phyloP scores from a whole-genome alignment of 1,140 invertebrate species.

The Hydropsyche tenuis region DNA sequence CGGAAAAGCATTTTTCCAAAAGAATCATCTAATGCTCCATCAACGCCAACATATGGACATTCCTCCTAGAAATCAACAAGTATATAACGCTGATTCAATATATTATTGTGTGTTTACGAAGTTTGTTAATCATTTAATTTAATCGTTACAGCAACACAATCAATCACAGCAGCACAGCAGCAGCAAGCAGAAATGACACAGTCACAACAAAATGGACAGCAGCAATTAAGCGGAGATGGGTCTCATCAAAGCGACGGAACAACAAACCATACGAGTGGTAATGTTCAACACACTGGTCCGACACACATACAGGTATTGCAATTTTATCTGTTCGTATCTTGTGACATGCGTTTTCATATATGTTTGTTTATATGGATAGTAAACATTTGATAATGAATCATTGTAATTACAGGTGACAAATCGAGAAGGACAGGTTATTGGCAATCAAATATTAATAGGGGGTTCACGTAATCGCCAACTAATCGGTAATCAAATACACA shows the following conservation, averaged over 20 bases:
- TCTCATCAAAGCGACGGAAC: constrained; percentile 45
- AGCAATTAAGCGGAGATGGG: constrained; percentile 53
- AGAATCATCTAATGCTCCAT: constrained; percentile 81
- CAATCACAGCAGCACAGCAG: constrained; percentile 58
- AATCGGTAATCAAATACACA: constrained; percentile 56
- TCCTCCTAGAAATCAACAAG: constrained; percentile 62
- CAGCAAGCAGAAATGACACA: constrained; percentile 50
- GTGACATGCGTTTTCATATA: neutral
- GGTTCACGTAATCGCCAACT: constrained; percentile 52
- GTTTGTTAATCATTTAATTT: constrained; percentile 29
- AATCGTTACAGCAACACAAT: constrained; percentile 50
- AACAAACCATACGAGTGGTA: constrained; percentile 37
- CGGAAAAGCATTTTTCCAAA: constrained; percentile 87
- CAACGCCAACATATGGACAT: constrained; percentile 82
- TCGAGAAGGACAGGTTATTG: constrained; percentile 61
- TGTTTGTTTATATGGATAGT: constrained; percentile 4
- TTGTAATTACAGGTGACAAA: constrained; percentile 57
- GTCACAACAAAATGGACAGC: constrained; percentile 55
- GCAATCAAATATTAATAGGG: constrained; percentile 59
- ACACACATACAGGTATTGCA: constrained; percentile 46
- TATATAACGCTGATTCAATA: neutral
- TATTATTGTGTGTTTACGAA: neutral
- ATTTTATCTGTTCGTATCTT: neutral
- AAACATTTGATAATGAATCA: neutral
- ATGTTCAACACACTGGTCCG: constrained; percentile 42